A percentile compares a stretch with the other conserved stretches of the same genome.
These are phyloP conservation scores for Odontophorus gujanensis DNA, from an alignment of 2,113 vertebrate genomes.

Conservation along the genomic window DNA sequence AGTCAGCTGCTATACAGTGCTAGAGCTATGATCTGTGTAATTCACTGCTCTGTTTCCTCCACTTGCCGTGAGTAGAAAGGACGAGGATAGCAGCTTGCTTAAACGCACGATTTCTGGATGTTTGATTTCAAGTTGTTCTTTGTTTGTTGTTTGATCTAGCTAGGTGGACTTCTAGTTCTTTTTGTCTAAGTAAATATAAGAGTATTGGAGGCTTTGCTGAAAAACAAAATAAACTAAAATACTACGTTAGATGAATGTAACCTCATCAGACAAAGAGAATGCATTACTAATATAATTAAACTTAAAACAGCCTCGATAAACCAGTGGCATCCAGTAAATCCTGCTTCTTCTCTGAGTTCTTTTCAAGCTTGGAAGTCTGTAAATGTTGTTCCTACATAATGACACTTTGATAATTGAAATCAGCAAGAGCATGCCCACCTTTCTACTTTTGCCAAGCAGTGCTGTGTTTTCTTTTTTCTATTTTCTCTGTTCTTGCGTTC, in stretches of 20 bases:
- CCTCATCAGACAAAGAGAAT: background rate
- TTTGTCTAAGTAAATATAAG: background rate
- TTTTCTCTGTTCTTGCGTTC: background rate
- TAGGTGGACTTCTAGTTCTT: background rate
- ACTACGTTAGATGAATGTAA: background rate
- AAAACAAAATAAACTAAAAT: background rate
- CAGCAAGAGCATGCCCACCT: accelerated
- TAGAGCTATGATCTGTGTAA: background rate
- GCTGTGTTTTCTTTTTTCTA: background rate
- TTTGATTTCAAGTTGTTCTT: background rate
- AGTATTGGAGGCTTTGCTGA: background rate
- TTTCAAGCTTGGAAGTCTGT: background rate
- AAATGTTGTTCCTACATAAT: background rate
- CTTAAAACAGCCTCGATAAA: background rate
- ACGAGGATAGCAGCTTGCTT: background rate
- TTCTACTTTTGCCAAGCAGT: background rate
- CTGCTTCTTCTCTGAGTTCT: background rate
- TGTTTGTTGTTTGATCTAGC: background rate
- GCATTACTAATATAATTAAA: background rate
- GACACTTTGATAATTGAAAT: background rate
- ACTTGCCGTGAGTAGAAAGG: background rate
- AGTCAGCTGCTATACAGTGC: background rate
- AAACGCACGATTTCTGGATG: background rate
- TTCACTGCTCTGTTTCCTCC: background rate
- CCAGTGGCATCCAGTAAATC: background rate